Conservation (phyloP, 1,140 invertebrate genomes). For the Nixonia krombeini region DNA sequence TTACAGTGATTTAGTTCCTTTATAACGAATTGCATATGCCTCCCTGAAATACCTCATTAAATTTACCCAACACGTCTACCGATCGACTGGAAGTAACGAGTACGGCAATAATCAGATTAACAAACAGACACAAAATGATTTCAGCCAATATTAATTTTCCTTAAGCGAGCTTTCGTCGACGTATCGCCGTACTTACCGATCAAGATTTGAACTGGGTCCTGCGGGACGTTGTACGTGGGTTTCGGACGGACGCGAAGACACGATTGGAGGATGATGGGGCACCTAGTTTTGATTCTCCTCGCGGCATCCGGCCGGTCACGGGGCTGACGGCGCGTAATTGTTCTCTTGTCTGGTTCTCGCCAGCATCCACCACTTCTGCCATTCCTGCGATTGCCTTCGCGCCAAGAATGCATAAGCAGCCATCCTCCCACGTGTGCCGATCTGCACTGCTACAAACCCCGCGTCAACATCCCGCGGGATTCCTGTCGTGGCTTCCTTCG, state of each 20-base stretch:
- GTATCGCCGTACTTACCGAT: conserved; percentile 51
- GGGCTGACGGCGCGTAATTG: conserved; percentile 66
- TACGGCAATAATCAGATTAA: no score
- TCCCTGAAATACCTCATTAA: neutral
- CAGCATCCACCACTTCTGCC: conserved; percentile 40
- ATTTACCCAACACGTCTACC: no score
- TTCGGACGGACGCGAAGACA: conserved; percentile 35
- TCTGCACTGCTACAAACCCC: conserved; percentile 48
- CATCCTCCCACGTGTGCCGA: conserved; percentile 36
- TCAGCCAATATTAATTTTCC: conserved; percentile 10
- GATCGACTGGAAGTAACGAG: no score
- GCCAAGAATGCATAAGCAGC: conserved; percentile 63
- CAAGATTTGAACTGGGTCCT: conserved; percentile 50
- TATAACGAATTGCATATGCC: neutral
- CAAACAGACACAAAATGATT: neutral
- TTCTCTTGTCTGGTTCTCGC: conserved; percentile 63
- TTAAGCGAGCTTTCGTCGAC: conserved; percentile 5
- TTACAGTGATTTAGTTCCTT: no score
- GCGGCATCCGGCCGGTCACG: conserved; percentile 60
- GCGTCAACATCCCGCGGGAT: conserved; percentile 43
- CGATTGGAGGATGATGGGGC: conserved; percentile 49
- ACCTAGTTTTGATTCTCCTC: conserved; percentile 67
- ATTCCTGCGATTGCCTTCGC: conserved; percentile 59
- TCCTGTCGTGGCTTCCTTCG: conserved; percentile 4
- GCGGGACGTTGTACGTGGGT: conserved; percentile 47